Conservation (phyloP, 1,140 invertebrate species). For the Leguminivora glycinivorella region DNA sequence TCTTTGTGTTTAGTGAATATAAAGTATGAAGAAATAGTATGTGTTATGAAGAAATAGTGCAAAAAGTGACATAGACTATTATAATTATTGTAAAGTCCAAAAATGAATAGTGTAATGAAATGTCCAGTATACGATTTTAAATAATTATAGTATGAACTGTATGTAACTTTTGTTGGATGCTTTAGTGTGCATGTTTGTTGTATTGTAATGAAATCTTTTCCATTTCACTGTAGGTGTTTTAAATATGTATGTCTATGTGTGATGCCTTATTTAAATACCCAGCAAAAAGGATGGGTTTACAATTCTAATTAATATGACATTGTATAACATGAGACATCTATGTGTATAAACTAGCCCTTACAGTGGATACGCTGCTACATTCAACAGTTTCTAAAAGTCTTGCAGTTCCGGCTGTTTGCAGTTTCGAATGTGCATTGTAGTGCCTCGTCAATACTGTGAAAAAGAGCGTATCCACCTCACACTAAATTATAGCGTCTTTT, state of each 20-base stretch:
- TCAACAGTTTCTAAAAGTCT: too few species aligned
- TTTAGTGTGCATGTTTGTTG: constrained; percentile 29
- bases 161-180: constrained; percentile 17
- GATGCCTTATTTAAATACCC: neutral
- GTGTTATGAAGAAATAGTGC: constrained; percentile 24
- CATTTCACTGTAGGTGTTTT: constrained; percentile 22
- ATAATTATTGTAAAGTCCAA: constrained; percentile 24
- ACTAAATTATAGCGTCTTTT: too few species aligned
- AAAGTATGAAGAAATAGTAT: constrained; percentile 20
- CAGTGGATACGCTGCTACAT: too few species aligned
- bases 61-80: constrained; percentile 27
- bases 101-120: neutral
- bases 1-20: constrained; percentile 41
- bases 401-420: too few species aligned
- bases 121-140: constrained; percentile 29
- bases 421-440: too few species aligned
- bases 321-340: neutral
- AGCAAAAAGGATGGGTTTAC: neutral
- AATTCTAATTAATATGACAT: neutral
- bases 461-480: too few species aligned
- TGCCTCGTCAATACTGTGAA: too few species aligned
- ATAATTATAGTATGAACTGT: constrained; percentile 20
- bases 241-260: constrained; percentile 19
- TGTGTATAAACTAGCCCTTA: neutral
- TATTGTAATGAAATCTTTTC: constrained; percentile 12